These are phyloP conservation scores for Strigamia transsilvanica DNA, from an alignment of 2,888 invertebrate species.

Conservation along the genomic window DNA sequence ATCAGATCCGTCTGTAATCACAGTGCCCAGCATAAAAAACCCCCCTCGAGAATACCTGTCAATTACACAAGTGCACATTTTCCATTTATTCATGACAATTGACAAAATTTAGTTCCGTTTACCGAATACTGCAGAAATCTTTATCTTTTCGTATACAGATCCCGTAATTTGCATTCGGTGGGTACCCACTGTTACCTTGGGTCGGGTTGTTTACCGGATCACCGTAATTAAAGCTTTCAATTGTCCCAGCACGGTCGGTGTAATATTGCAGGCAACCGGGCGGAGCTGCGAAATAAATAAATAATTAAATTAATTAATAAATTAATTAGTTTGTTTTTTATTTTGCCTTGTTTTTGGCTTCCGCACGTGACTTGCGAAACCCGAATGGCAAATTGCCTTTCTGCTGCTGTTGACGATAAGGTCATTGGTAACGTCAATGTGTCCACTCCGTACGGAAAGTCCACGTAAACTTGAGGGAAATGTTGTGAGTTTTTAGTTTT, in stretches of 20 bases:
- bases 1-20: slow-evolving; percentile 53
- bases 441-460: slow-evolving; percentile 45
- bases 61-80: neutral
- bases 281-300: slow-evolving; percentile 2
- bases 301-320: neutral
- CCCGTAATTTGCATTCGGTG: slow-evolving; percentile 71
- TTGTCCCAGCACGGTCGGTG: slow-evolving; percentile 41
- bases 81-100: neutral
- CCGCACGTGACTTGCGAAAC: slow-evolving; percentile 37
- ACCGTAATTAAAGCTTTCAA: slow-evolving; percentile 51
- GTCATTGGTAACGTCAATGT: slow-evolving; percentile 46
- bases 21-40: slow-evolving; percentile 30
- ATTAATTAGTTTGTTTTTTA: neutral
- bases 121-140: slow-evolving; percentile 74
- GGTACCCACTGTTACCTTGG: slow-evolving; percentile 51
- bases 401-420: slow-evolving; percentile 23
- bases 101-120: neutral
- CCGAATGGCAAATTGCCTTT: slow-evolving; percentile 47
- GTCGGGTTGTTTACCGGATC: slow-evolving; percentile 50
- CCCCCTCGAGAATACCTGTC: slow-evolving; percentile 41
- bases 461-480: slow-evolving; percentile 50
- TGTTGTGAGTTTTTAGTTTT: neutral
- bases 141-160: slow-evolving; percentile 74
- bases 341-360: slow-evolving; percentile 21
- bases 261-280: slow-evolving; percentile 51